Evolutionary conservation across 2,888 invertebrate genomes (phyloP).

Genomic region (Perithous albicinctus): DNA sequence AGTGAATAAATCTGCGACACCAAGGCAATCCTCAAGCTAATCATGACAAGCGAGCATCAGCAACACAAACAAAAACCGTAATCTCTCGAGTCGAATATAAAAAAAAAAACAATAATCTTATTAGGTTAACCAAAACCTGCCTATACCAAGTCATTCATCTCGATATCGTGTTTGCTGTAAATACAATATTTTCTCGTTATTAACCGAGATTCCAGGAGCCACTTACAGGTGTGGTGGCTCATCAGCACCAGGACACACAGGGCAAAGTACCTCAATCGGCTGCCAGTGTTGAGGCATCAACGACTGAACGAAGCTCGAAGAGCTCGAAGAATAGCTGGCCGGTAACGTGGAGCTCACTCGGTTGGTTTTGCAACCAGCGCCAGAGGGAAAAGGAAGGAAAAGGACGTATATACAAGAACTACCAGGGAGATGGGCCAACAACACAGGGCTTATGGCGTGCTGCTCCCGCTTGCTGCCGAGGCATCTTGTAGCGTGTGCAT

Average conservation of each 20-base stretch:
- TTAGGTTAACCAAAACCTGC: background rate
- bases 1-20: too few species aligned
- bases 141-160: slow-evolving; percentile 28
- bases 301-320: background rate
- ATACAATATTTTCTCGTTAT: slow-evolving; percentile 9
- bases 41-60: background rate
- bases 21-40: too few species aligned
- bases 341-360: slow-evolving; percentile 42
- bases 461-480: slow-evolving; percentile 39
- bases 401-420: too few species aligned
- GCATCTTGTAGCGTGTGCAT: slow-evolving; percentile 47
- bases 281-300: background rate
- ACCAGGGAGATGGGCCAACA: slow-evolving; percentile 65
- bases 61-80: background rate
- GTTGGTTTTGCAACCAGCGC: background rate
- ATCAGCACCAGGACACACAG: slow-evolving; percentile 19
- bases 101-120: background rate
- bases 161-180: slow-evolving; percentile 4
- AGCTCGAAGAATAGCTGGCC: slow-evolving; percentile 30
- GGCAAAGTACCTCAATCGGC: slow-evolving; percentile 37
- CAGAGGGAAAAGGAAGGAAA: slow-evolving; percentile 15
- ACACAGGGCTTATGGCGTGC: slow-evolving; percentile 44
- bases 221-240: slow-evolving; percentile 27
- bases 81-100: background rate
- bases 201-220: slow-evolving; percentile 44